phyloP scores from a whole-genome alignment of 2,888 invertebrate species.

The Pachycephus smyrnensis region DNA sequence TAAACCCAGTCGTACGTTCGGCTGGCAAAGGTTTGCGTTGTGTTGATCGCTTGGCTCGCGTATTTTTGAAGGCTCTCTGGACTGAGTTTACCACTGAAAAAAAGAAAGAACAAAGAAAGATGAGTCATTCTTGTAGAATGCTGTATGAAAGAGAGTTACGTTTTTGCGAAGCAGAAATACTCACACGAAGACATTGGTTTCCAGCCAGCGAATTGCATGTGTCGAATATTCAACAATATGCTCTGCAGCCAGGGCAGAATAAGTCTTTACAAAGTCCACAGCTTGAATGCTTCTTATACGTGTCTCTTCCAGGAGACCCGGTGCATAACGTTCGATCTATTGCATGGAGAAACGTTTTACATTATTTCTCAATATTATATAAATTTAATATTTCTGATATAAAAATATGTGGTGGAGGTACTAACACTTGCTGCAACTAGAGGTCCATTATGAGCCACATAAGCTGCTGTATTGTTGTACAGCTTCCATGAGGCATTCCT shows the following conservation, averaged over 20 bases:
- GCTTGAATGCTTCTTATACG: conserved; percentile 67
- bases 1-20: conserved; percentile 82
- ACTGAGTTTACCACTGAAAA: conserved; percentile 79
- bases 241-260: conserved; percentile 48
- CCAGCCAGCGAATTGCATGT: conserved; percentile 71
- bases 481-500: conserved; percentile 69
- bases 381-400: neutral
- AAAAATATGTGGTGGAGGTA: conserved; percentile 30
- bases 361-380: neutral
- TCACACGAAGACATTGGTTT: conserved; percentile 84
- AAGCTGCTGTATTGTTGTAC: conserved; percentile 69
- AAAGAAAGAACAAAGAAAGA: conserved; percentile 21
- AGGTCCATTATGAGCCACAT: conserved; percentile 70
- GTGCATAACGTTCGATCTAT: conserved; percentile 79
- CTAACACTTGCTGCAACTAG: conserved; percentile 70
- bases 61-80: conserved; percentile 82
- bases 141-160: conserved; percentile 15
- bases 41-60: conserved; percentile 75
- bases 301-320: conserved; percentile 77
- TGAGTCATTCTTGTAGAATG: neutral
- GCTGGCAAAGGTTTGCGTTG: conserved; percentile 75
- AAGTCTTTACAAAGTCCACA: conserved; percentile 49
- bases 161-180: conserved; percentile 60
- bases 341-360: conserved; percentile 32
- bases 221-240: conserved; percentile 50